A percentile compares a stretch with the other conserved stretches of the same genome.
Evolutionary conservation across 2,888 invertebrate species (phyloP).

Genomic region (Lathronympha strigana): DNA sequence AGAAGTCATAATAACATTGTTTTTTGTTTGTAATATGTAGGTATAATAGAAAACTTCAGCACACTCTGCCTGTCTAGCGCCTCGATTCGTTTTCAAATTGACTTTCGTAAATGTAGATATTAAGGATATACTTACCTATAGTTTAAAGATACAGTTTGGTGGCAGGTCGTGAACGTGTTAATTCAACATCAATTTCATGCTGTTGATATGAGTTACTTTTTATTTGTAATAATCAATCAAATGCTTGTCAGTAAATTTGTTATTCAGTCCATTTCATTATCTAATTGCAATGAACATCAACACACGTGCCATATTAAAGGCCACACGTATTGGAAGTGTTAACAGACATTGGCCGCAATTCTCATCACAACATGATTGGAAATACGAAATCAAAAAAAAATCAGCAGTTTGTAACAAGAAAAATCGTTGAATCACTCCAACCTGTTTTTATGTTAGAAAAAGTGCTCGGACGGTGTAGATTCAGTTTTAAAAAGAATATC

Average conservation of each 20-base stretch:
- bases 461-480: constrained; percentile 38
- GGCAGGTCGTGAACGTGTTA: too few species aligned
- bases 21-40: too few species aligned
- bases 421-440: constrained; percentile 5
- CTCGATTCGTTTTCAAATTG: too few species aligned
- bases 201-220: too few species aligned
- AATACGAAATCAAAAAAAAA: neutral
- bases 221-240: neutral
- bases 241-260: neutral
- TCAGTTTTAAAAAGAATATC: constrained; percentile 9
- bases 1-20: too few species aligned
- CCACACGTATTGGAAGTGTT: neutral
- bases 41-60: too few species aligned
- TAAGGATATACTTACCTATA: too few species aligned
- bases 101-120: too few species aligned
- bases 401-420: neutral
- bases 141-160: too few species aligned
- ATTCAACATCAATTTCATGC: too few species aligned
- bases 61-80: too few species aligned
- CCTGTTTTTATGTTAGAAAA: constrained; percentile 30
- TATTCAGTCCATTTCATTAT: neutral
- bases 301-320: neutral
- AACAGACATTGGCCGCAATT: neutral
- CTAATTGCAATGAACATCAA: neutral
- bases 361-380: neutral